Conservation (phyloP, 2,797 vertebrate species). For the Chromis chromis region DNA sequence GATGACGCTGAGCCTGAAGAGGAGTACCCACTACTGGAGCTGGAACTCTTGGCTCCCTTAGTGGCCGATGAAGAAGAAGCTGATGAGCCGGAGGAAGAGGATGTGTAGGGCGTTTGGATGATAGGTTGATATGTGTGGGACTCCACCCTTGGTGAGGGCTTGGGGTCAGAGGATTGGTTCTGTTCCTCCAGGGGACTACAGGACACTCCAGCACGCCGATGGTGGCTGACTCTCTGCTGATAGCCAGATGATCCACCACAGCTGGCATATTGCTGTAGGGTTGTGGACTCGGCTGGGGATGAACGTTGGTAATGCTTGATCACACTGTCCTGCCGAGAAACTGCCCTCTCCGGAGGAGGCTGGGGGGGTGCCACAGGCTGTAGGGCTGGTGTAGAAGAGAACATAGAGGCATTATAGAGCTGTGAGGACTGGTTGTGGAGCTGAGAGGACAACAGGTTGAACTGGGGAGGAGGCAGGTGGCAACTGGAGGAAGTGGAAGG, state of each 20-base stretch:
- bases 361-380: conserved; percentile 68
- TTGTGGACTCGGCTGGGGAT: conserved; percentile 80
- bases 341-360: conserved; percentile 85
- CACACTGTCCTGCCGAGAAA: conserved; percentile 92
- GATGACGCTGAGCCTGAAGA: conserved; percentile 79
- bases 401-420: conserved; percentile 90
- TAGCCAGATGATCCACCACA: conserved; percentile 87
- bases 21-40: conserved; percentile 87
- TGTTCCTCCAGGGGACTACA: conserved; percentile 92
- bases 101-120: conserved; percentile 86
- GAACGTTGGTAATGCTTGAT: conserved; percentile 94
- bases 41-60: conserved; percentile 78
- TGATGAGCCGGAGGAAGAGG: conserved; percentile 75
- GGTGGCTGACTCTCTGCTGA: conserved; percentile 86
- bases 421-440: conserved; percentile 88
- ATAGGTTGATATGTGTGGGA: conserved; percentile 88
- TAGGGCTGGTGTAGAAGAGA: conserved; percentile 83
- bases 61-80: conserved; percentile 68
- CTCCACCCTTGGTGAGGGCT: conserved; percentile 78
- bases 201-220: conserved; percentile 85
- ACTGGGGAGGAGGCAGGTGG: conserved; percentile 87
- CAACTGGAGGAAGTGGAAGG: conserved; percentile 83
- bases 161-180: conserved; percentile 83
- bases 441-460: conserved; percentile 90
- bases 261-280: conserved; percentile 91